Conservation (phyloP, 2,888 invertebrate species). For the Phania funesta region DNA sequence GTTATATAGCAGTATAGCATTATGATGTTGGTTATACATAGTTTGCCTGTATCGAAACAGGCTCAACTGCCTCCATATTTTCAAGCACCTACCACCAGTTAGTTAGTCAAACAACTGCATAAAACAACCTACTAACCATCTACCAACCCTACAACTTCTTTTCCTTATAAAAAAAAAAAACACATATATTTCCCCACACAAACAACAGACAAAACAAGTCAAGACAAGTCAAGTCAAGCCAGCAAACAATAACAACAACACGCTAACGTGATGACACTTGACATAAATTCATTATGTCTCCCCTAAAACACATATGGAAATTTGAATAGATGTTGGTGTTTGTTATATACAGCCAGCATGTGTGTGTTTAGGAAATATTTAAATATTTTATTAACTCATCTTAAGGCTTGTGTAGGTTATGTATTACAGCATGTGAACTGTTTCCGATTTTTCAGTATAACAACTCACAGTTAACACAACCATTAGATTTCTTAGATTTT, state of each 20-base stretch:
- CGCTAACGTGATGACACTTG: slow-evolving; percentile 65
- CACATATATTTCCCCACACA: background rate
- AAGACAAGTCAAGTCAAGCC: background rate
- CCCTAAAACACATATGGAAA: slow-evolving; percentile 60
- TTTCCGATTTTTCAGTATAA: background rate
- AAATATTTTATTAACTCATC: slow-evolving; percentile 64
- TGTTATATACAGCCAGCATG: background rate
- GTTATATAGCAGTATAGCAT: background rate
- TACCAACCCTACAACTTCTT: background rate
- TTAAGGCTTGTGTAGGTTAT: slow-evolving; percentile 55
- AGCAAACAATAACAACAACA: slow-evolving; percentile 19
- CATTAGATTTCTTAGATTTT: slow-evolving; percentile 14
- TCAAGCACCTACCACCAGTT: background rate
- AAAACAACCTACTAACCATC: background rate
- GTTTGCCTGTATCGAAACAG: background rate
- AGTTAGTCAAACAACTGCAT: background rate
- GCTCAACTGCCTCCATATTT: background rate
- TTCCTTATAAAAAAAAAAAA: background rate
- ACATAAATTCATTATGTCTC: slow-evolving; percentile 68
- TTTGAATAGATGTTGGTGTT: slow-evolving; percentile 36
- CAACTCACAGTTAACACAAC: background rate
- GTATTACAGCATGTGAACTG: slow-evolving; percentile 45
- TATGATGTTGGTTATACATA: background rate
- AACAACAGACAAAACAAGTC: slow-evolving; percentile 6
- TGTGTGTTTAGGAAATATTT: slow-evolving; percentile 20